Evolutionary conservation across 1,140 invertebrate genomes (phyloP), one percentile per base, ranked within the genome.

Genomic region (Acromyrmex heyeri): DNA sequence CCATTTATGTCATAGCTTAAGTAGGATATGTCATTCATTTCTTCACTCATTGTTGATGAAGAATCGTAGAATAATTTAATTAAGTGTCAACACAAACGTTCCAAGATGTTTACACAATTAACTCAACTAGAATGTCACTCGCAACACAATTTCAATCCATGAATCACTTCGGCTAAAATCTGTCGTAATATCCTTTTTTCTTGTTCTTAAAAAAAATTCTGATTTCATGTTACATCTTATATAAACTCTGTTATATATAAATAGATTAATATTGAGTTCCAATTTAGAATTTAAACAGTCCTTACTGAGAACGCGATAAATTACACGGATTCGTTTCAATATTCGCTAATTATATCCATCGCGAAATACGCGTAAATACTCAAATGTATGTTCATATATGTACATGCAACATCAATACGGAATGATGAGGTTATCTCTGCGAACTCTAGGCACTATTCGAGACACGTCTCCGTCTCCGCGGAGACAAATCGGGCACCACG

Each of bases 1-100:
- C 92, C 93, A 82, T 93, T 92, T 88, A 93, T 91, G 76, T 93
- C 92, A 79, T 88, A 93, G 72, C 88, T 92, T 76, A 92, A 64
- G 69, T 92, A 93, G 4, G 92, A 91, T 34, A 81, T 62, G 65
- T 93, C 87, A 55, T 81, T 77, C 16, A 44, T 69, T 78, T 92
- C 85, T 76, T 88, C 90, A 57, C 69, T 91, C 93, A 93, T 93
- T 12, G 48, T n/a, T 27, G 53, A 44, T 87, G 38, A 10, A 65
- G 62, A 44, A 62, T 73, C 59, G 16, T 57, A 55, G 12, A 70
- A 10, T 27, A 50, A 62, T 73, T 38, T 50, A 72, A 64, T 50
- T 27, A 5, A 30, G 3, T 0, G 69, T 59, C 64, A 76, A 86
- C 50, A 73, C 38, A 70, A 67, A 44, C 18, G 16, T 38, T 59